Evolutionary conservation across 2,888 invertebrate species (phyloP), one percentile per base, ranked within the genome.

Genomic region (Tetrapedia diversipes): DNA sequence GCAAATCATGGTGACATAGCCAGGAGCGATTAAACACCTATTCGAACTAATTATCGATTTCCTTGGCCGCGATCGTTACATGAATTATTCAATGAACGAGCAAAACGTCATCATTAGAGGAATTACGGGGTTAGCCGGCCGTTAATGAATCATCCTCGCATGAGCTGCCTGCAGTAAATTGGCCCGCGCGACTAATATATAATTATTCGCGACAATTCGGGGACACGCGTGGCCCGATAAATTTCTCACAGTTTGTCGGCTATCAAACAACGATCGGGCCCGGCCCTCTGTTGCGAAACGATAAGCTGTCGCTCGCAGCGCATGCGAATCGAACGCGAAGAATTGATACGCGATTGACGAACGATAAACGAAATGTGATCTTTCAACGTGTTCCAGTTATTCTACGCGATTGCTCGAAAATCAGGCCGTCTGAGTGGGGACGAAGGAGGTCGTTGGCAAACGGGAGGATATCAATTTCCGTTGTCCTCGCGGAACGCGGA

Each of bases 391-490:
- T 60, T 34, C 16, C n/a, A 10, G 34, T 11, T 43, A 37, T 32
- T 32, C 16, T 10, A 22, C 2, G n/a, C 22, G 6, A 8, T 11
- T 7, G 22, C 10, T 53, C 10, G 29, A 45, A 63, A 27, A 37
- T 27, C 16, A 27, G 14, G 16, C 16, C n/a, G n/a, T n/a, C n/a
- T n/a, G 63, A n/a, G 4, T 19, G 2, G 24, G 29, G 41, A 22
- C n/a, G 56, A 29, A 39, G 32, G 22, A 22, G n/a, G 3, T 27
- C 14, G 34, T 1, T n/a, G 45, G 69, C 27, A 49, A 47, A 27
- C 19, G 49, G 60, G 41, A 69, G 73, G 61, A 57, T 73, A 73
- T 68, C 61, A 73, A 73, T 73, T 69, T 73, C 69, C 72, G 67
- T 27, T 16, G 54, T 22, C 37, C 37, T 39, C 39, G 19, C 60